Evolutionary conservation across 1,140 invertebrate genomes (phyloP), one percentile per base, ranked within the genome.

Genomic region (Vollenhovia emeryi): DNA sequence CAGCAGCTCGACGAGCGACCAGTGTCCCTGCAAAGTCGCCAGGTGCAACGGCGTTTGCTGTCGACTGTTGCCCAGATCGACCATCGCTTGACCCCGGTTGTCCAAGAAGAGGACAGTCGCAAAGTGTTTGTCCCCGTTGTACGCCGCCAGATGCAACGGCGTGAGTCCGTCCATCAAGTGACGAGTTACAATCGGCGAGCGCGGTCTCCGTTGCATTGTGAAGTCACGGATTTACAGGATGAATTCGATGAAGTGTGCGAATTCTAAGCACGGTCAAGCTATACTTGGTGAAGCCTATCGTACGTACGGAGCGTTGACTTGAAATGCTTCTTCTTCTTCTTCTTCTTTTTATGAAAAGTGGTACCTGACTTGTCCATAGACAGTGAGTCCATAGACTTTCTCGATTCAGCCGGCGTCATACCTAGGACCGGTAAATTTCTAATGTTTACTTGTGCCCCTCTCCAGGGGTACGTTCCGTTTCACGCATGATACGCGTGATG

Each of bases 91-190:
- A 2, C 98, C 94, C 3, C 91, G 91, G 1, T 74, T 86, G 24
- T 94, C 93, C 24, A 93, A 93, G 0, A 97, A 86, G 2, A 97
- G 95, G 2, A 95, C 96, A 33, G 96, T 95, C 0, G 97, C 97
- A 0, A 98, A 97, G 74, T 97, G 96, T 52, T 95, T 96, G 92
- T 99, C 98, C 0, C 98, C 98, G 92, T 99, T 99, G 1, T 98
- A 93, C 27, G 97, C 96, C 1, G 98, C 97, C 59, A 99, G 94
- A 95, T 99, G 98, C 3, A 99, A 93, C 0, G 98, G 97, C 7
- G 98, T 97, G 94, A 98, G 99, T 0, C 98, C 98, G 92, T 98
- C 97, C 0, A 98, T 97, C 68, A 98, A 93, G 90, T 98, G 96
- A 15, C 97, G 95, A 3, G 97, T 96, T 27, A 94, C 92, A 11